Evolutionary conservation across 2,797 vertebrate species (phyloP).

Genomic region (Melanotaenia trifasciata): DNA sequence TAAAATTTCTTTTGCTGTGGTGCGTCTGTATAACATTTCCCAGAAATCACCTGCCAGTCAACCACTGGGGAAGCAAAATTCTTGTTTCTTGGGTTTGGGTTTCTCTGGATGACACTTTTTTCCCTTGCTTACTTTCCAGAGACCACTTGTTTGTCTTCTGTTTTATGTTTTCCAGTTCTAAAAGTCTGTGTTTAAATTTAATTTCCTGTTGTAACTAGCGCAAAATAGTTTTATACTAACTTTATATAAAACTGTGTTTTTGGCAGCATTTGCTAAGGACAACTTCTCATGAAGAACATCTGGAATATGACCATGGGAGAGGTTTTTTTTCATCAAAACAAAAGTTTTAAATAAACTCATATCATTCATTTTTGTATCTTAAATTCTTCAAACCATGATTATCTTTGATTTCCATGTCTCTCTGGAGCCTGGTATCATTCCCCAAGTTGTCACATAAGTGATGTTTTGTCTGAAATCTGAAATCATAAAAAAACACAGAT

Average conservation of each 20-base stretch:
- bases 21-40: slow-evolving; percentile 24
- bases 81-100: slow-evolving; percentile 9
- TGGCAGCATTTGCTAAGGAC: neutral
- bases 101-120: neutral
- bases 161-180: neutral
- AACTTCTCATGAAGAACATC: neutral
- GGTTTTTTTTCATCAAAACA: too few relatives aligned
- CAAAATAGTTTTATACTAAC: neutral
- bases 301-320: too few relatives aligned
- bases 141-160: neutral
- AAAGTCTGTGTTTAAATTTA: neutral
- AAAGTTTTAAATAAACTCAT: neutral
- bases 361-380: neutral
- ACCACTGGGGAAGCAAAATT: slow-evolving; percentile 3
- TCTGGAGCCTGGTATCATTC: too few relatives aligned
- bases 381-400: too few relatives aligned
- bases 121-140: neutral
- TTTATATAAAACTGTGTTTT: neutral
- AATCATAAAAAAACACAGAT: too few relatives aligned
- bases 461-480: too few relatives aligned
- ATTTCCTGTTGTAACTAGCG: neutral
- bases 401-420: too few relatives aligned
- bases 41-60: slow-evolving; percentile 46
- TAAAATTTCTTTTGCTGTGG: slow-evolving; percentile 32
- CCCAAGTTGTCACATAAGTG: too few relatives aligned